Evolutionary conservation across 2,113 vertebrate genomes (phyloP).

Genomic region (Bambusicola thoracicus): DNA sequence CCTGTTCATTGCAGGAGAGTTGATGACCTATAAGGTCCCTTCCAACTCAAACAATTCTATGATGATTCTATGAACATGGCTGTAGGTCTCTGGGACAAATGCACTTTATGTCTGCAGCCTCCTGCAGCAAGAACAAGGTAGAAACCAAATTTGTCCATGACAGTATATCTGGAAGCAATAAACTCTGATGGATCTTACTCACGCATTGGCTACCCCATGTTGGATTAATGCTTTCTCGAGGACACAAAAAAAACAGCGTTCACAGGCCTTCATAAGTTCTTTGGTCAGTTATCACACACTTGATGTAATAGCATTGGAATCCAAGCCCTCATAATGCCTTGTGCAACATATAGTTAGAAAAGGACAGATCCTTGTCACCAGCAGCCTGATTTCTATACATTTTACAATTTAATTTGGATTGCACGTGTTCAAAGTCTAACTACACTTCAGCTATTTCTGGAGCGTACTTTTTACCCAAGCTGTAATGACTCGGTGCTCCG

Average conservation of each 20-base stretch:
- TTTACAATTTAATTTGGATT: slow-evolving; percentile 39
- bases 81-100: not conserved
- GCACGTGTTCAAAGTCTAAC: not conserved
- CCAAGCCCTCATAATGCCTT: not conserved
- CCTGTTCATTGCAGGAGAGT: no score
- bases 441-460: slow-evolving; percentile 39
- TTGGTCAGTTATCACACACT: not conserved
- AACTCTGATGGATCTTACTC: not conserved
- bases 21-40: no score
- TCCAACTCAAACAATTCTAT: no score
- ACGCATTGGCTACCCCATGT: rapidly evolving
- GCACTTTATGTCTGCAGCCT: not conserved
- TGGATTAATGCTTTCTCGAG: not conserved
- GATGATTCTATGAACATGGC: not conserved
- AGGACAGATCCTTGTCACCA: not conserved
- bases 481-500: not conserved
- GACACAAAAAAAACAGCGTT: not conserved
- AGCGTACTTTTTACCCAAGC: not conserved
- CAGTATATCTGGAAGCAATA: not conserved
- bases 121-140: not conserved
- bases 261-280: not conserved
- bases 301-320: not conserved
- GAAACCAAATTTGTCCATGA: not conserved
- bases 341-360: not conserved
- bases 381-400: not conserved